phyloP scores from a whole-genome alignment of 2,888 invertebrate species.

The Oegoconia quadripuncta region DNA sequence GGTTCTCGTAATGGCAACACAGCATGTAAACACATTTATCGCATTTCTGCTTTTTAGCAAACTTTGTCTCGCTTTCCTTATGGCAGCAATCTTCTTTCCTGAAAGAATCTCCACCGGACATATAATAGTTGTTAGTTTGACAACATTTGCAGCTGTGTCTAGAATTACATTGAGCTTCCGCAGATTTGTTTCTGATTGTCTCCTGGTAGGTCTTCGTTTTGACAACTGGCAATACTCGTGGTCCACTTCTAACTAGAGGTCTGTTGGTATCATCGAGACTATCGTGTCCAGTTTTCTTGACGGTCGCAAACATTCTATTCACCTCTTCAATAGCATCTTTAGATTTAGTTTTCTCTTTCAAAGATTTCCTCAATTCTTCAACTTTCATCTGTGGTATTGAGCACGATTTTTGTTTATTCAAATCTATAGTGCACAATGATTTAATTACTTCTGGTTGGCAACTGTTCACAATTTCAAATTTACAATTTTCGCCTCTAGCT shows the following conservation, averaged over 20 bases:
- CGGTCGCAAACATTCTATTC: conserved; percentile 65
- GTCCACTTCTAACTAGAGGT: conserved; percentile 52
- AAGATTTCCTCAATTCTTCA: conserved; percentile 56
- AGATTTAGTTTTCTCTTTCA: conserved; percentile 52
- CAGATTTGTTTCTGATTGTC: background rate
- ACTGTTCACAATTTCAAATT: conserved; percentile 43
- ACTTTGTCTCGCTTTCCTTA: conserved; percentile 8
- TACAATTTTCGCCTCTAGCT: conserved; percentile 27
- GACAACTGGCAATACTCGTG: conserved; percentile 62
- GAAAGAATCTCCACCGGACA: conserved; percentile 56
- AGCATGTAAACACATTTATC: conserved; percentile 40
- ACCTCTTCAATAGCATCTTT: conserved; percentile 66
- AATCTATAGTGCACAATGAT: conserved; percentile 33
- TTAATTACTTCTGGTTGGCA: conserved; percentile 34
- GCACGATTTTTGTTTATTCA: conserved; percentile 57
- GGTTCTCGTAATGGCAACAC: conserved; percentile 43
- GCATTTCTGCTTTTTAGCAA: conserved; percentile 21
- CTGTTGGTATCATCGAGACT: conserved; percentile 40
- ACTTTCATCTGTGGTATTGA: conserved; percentile 69
- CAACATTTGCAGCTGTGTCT: conserved; percentile 30
- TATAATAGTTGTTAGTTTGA: conserved; percentile 35
- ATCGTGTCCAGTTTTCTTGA: conserved; percentile 28
- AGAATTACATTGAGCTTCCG: conserved; percentile 4
- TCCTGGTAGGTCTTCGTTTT: conserved; percentile 31
- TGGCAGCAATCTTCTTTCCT: conserved; percentile 32